phyloP scores from a whole-genome alignment of 2,888 invertebrate genomes.

The Quadroppia sp. region DNA sequence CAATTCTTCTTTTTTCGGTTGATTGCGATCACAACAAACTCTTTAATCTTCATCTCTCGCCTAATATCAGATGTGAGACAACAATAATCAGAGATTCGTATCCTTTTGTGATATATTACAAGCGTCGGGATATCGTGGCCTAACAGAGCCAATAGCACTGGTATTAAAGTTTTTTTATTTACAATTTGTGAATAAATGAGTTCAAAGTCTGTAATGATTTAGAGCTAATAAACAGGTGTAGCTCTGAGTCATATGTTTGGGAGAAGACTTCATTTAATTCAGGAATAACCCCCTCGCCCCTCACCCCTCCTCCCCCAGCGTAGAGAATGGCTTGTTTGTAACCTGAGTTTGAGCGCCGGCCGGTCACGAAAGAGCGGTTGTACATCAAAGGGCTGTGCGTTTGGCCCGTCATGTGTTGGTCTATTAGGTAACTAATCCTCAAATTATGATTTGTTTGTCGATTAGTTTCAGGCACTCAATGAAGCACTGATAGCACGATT shows the following conservation, averaged over 20 bases:
- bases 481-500: constrained; percentile 20
- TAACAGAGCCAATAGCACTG: too few species aligned
- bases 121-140: constrained; percentile 1
- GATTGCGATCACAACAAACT: constrained; percentile 34
- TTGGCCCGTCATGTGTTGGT: not conserved
- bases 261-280: constrained; percentile 17
- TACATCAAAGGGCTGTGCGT: constrained; percentile 19
- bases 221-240: constrained; percentile 32
- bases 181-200: constrained; percentile 24
- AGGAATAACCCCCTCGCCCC: too few species aligned
- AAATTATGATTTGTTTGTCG: constrained; percentile 30
- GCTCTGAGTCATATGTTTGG: not conserved
- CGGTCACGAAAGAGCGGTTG: constrained; percentile 31
- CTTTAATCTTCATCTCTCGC: constrained; percentile 33
- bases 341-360: constrained; percentile 1
- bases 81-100: constrained; percentile 22
- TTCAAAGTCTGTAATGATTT: constrained; percentile 8
- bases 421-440: constrained; percentile 34
- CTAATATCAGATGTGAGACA: not conserved
- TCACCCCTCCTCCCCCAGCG: not conserved
- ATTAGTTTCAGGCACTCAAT: constrained; percentile 26
- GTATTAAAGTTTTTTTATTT: constrained; percentile 13
- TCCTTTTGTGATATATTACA: constrained; percentile 27
- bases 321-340: not conserved
- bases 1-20: not conserved